Percentiles rank a stretch among this genome's conserved stretches.
Evolutionary conservation across 2,797 vertebrate species (phyloP).

Genomic region (Glossophaga mutica): DNA sequence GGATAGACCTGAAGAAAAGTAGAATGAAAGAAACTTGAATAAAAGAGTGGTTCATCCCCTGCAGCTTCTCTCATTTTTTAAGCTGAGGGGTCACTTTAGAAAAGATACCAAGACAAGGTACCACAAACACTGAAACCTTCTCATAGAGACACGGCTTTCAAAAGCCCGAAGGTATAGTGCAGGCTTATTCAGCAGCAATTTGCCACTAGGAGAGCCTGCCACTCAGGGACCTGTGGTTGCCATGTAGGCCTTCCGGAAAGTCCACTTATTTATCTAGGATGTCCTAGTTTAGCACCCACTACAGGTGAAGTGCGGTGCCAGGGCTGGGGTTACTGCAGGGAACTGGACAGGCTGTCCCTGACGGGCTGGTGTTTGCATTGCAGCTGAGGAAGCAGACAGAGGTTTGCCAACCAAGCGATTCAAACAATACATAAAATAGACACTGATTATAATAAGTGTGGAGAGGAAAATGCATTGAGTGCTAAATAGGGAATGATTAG

Average conservation of each 20-base stretch:
- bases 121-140: background rate
- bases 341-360: background rate
- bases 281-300: background rate
- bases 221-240: background rate
- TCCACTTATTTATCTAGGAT: background rate
- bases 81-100: background rate
- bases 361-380: accelerated
- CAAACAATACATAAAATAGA: background rate
- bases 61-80: background rate
- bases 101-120: background rate
- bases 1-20: background rate
- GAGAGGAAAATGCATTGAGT: background rate
- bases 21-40: background rate
- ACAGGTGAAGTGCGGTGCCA: background rate
- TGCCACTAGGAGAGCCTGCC: background rate
- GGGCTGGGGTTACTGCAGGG: background rate
- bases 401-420: background rate
- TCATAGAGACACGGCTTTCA: background rate
- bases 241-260: background rate
- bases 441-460: background rate
- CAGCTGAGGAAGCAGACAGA: background rate
- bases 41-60: background rate
- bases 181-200: background rate
- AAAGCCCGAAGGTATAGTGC: background rate
- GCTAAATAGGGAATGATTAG: background rate